phyloP scores from a whole-genome alignment of 2,888 invertebrate species.

The Pollenia angustigena region DNA sequence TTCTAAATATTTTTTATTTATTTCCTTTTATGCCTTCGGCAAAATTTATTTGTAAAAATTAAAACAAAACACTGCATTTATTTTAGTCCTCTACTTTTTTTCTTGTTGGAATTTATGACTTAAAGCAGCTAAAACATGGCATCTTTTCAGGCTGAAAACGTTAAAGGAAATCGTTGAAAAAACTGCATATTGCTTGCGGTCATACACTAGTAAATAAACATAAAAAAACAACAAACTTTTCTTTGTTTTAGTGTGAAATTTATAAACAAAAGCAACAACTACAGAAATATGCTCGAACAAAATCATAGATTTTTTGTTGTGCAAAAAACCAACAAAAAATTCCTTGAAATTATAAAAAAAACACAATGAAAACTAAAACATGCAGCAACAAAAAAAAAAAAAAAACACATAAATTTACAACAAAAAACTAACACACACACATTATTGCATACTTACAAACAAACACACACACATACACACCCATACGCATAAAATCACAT shows the following conservation, averaged over 20 bases:
- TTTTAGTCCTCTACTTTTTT: not conserved
- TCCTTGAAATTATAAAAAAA: slow-evolving; percentile 57
- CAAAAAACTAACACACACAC: not conserved
- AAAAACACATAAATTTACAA: slow-evolving; percentile 11
- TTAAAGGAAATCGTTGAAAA: slow-evolving; percentile 20
- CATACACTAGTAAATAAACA: slow-evolving; percentile 64
- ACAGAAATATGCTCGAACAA: slow-evolving; percentile 1
- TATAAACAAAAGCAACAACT: slow-evolving; percentile 31
- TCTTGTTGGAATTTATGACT: slow-evolving; percentile 32
- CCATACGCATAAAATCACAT: not conserved
- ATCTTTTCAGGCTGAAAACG: slow-evolving; percentile 56
- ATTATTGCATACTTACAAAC: not conserved
- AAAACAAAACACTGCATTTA: slow-evolving; percentile 32
- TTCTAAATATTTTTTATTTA: not conserved
- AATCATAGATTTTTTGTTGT: slow-evolving; percentile 29
- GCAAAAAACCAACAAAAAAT: slow-evolving; percentile 54
- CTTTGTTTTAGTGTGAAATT: slow-evolving; percentile 56
- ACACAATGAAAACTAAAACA: slow-evolving; percentile 39
- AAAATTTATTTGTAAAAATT: not conserved
- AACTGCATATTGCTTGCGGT: slow-evolving; percentile 54
- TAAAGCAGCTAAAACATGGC: slow-evolving; percentile 46
- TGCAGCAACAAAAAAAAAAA: slow-evolving; percentile 15
- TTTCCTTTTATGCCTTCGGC: not conserved
- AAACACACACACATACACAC: not conserved
- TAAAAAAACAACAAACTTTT: slow-evolving; percentile 13